phyloP scores from a whole-genome alignment of 2,888 invertebrate genomes.

The Synergus japonicus region DNA sequence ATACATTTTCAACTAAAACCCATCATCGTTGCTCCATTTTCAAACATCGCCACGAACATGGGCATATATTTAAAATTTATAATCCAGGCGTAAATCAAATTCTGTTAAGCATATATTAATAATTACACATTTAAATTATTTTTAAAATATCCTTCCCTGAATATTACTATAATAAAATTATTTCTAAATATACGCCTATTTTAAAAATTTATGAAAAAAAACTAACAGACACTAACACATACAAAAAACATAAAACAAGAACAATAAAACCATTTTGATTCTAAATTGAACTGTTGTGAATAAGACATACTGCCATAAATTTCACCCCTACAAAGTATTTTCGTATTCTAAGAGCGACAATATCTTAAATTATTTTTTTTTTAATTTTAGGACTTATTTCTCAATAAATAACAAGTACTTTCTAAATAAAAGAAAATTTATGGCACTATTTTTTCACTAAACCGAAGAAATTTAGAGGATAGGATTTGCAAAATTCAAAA shows the following conservation, averaged over 20 bases:
- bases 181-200: not conserved
- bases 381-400: too few relatives aligned
- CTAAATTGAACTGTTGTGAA: not conserved
- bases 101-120: not conserved
- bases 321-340: too few relatives aligned
- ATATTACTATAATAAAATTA: not conserved
- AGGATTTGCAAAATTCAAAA: too few relatives aligned
- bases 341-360: too few relatives aligned
- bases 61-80: not conserved
- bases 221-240: not conserved
- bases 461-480: too few relatives aligned
- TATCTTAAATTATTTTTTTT: too few relatives aligned
- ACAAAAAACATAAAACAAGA: not conserved
- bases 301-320: not conserved
- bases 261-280: not conserved
- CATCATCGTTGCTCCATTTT: not conserved
- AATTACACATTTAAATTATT: too few relatives aligned
- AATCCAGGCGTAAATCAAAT: not conserved
- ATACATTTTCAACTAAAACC: not conserved
- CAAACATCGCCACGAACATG: not conserved
- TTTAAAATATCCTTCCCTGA: not conserved
- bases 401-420: too few relatives aligned
- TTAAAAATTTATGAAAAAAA: not conserved
- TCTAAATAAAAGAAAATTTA: too few relatives aligned
- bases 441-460: too few relatives aligned